Conservation (phyloP, 1,140 invertebrate genomes). For the Cydia strobilella region DNA sequence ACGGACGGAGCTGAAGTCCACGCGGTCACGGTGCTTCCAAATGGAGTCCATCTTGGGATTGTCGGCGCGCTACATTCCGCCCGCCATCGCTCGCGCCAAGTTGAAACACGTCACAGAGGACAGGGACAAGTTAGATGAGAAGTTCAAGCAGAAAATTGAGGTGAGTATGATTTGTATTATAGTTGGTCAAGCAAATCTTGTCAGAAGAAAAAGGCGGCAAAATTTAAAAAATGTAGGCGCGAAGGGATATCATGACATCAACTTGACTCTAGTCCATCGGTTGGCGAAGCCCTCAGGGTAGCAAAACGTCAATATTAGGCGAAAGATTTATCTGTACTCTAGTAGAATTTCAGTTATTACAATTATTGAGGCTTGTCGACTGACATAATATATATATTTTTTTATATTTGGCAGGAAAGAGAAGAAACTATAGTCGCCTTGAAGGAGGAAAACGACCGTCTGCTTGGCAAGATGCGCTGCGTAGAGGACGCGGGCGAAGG, state of each 20-base stretch:
- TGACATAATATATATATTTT: no score
- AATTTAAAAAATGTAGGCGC: no score
- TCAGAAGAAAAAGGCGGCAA: no score
- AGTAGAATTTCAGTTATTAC: neutral
- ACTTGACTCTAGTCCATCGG: no score
- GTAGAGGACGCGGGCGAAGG: conserved; percentile 40
- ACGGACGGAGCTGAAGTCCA: conserved; percentile 84
- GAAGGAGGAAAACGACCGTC: conserved; percentile 71
- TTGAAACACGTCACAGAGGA: conserved; percentile 82
- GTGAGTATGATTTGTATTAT: conserved; percentile 41
- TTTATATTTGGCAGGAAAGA: conserved; percentile 54
- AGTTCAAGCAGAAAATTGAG: conserved; percentile 81
- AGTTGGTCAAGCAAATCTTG: no score
- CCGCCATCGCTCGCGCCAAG: conserved; percentile 81
- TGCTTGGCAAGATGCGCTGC: conserved; percentile 64
- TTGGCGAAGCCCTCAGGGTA: no score
- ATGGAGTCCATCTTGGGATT: conserved; percentile 87
- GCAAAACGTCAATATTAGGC: no score
- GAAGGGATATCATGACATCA: no score
- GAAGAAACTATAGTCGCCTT: conserved; percentile 64
- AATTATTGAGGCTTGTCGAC: no score
- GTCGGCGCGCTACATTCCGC: conserved; percentile 79
- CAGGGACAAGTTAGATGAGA: conserved; percentile 82
- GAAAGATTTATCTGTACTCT: neutral
- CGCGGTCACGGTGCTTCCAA: conserved; percentile 83